phyloP scores from a whole-genome alignment of 2,888 invertebrate species.

The Agrotis exclamationis region DNA sequence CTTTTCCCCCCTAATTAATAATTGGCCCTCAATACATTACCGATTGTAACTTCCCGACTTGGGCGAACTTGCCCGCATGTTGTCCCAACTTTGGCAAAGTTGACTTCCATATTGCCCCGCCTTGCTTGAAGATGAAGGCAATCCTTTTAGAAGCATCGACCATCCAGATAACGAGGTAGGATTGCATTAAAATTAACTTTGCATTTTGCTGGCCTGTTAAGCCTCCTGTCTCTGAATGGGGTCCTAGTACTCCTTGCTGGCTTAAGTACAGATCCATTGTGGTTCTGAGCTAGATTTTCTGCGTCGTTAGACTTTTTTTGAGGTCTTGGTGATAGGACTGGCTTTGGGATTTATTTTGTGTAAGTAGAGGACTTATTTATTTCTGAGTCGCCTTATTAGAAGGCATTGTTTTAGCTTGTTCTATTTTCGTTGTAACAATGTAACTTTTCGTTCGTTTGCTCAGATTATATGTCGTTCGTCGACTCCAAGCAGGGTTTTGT shows the following conservation, averaged over 20 bases:
- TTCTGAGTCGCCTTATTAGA: constrained; percentile 5
- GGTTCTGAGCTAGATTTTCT: constrained; percentile 32
- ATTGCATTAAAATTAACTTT: constrained; percentile 81
- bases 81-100: constrained; percentile 50
- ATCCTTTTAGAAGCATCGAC: constrained; percentile 73
- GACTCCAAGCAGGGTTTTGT: too few species aligned
- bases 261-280: constrained; percentile 42
- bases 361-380: neutral
- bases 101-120: constrained; percentile 67
- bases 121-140: constrained; percentile 62
- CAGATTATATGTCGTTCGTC: too few species aligned
- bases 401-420: neutral
- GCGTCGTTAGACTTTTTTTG: constrained; percentile 34
- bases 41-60: constrained; percentile 58
- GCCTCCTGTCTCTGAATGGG: constrained; percentile 71
- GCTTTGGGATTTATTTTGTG: constrained; percentile 17
- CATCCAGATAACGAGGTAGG: constrained; percentile 76
- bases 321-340: neutral
- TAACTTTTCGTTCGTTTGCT: neutral
- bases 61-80: constrained; percentile 52
- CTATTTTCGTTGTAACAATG: neutral
- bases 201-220: constrained; percentile 76
- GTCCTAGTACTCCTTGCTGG: constrained; percentile 42
- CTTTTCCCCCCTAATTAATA: constrained; percentile 56
- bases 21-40: constrained; percentile 62